Percentiles rank a stretch among this genome's conserved stretches.
Evolutionary conservation across 2,888 invertebrate species (phyloP).

Genomic region (Thalpophila matura): DNA sequence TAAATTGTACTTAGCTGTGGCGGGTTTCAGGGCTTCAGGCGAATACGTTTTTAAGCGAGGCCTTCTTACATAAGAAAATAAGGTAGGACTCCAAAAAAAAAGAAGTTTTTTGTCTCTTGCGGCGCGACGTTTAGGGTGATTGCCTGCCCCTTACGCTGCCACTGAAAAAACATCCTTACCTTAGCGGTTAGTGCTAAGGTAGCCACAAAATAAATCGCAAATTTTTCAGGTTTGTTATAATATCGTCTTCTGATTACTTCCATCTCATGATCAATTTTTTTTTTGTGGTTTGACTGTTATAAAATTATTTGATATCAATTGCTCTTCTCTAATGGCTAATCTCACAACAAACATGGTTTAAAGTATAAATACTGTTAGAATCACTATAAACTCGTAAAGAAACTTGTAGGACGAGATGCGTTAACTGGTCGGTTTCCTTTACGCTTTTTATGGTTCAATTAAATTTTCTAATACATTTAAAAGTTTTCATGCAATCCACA

Average conservation of each 20-base stretch:
- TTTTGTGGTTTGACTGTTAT: background rate
- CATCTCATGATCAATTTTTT: background rate
- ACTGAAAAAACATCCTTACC: slow-evolving; percentile 7
- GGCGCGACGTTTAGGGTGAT: slow-evolving; percentile 28
- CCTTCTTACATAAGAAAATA: slow-evolving; percentile 32
- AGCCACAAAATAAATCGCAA: background rate
- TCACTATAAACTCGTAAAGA: slow-evolving; percentile 5
- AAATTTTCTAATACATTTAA: slow-evolving; percentile 24
- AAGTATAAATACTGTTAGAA: too few relatives aligned
- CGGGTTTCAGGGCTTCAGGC: slow-evolving; percentile 4
- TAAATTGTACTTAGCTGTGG: background rate
- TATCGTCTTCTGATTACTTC: too few relatives aligned
- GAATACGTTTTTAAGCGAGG: background rate
- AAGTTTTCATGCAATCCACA: slow-evolving; percentile 15
- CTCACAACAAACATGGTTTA: too few relatives aligned
- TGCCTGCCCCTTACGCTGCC: slow-evolving; percentile 14
- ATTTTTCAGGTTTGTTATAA: too few relatives aligned
- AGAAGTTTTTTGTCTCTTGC: slow-evolving; percentile 10
- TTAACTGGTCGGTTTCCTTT: background rate
- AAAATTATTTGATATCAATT: background rate
- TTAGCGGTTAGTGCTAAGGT: background rate
- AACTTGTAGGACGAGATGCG: background rate
- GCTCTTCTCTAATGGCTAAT: too few relatives aligned
- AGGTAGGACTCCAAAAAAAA: slow-evolving; percentile 23
- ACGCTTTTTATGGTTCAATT: slow-evolving; percentile 12